Evolutionary conservation across 2,113 vertebrate genomes (phyloP), one percentile per base, ranked within the genome.

Genomic region (Campylomormyrus numenius): DNA sequence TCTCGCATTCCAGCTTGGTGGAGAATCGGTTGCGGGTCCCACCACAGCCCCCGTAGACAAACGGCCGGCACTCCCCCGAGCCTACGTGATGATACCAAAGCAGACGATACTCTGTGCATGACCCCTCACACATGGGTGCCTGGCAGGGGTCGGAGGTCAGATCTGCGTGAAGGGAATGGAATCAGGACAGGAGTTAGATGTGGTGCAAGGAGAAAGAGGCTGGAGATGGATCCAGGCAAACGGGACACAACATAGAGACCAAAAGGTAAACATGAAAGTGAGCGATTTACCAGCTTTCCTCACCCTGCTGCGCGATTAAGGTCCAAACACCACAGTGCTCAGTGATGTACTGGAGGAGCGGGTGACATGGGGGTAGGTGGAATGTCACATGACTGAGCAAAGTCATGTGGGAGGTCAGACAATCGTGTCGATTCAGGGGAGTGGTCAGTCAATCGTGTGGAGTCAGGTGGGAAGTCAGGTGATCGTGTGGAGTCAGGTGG

Each of bases 11-110:
- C 48, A 91, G 90, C 85, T 92, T 95, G 3, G 96, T 96, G 66
- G 92, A n/a, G 84, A 98, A 98, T 21, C 94, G 95, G 92, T 98
- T 98, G 66, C 89, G 45, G 92, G 96, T 98, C 74, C 97, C 97
- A 0, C 66, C 96, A 45, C 97, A 98, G 48, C 97, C 97, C 0
- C 97, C 95, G 0, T 96, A 98, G 46, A 98, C 87, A 88, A 98
- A 98, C 0, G 97, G 97, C 35, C 97, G 92, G 93, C 97, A 98
- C 21, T 94, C 88, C 0, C 94, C 92, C 0, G 93, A 93, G 46
- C 35, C 89, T 0, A 0, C 2, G 6, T 97, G 97, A 92, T 96
- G 97, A 91, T 97, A 98, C 97, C 97, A 98, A 91, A 96, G 95
- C 91, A 98, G 94, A 1, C 90, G 39, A 2, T 96, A 97, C 0